phyloP scores from a whole-genome alignment of 2,113 vertebrate genomes.

The Motacilla tschutschensis region DNA sequence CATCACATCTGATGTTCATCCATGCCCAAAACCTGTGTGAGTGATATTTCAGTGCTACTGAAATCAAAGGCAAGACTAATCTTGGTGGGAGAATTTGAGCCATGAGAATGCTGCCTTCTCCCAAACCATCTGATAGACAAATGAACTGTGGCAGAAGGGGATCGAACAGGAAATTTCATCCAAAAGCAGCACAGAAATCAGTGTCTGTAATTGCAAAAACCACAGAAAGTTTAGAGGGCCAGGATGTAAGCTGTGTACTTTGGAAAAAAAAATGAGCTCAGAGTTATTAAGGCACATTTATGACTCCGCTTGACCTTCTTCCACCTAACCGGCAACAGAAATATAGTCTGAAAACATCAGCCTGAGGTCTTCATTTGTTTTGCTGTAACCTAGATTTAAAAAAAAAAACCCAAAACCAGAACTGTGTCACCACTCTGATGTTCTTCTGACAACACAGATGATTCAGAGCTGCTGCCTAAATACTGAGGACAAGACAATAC shows the following conservation, averaged over 20 bases:
- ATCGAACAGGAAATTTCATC: background rate
- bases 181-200: background rate
- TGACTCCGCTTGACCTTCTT: background rate
- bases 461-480: background rate
- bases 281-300: background rate
- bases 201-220: background rate
- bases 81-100: background rate
- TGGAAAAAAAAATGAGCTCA: background rate
- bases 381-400: background rate
- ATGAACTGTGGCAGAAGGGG: background rate
- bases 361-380: background rate
- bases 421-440: background rate
- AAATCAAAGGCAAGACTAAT: background rate
- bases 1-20: background rate
- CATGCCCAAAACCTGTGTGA: background rate
- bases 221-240: background rate
- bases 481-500: background rate
- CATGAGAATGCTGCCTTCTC: background rate
- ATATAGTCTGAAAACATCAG: background rate
- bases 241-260: background rate
- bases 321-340: background rate
- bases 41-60: background rate
- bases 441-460: rapidly evolving
- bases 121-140: background rate
- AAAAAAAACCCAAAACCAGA: background rate